Percentiles rank a stretch among this genome's conserved stretches.
phyloP scores from a whole-genome alignment of 2,797 vertebrate species.

The Enteromius afrohamiltoni region DNA sequence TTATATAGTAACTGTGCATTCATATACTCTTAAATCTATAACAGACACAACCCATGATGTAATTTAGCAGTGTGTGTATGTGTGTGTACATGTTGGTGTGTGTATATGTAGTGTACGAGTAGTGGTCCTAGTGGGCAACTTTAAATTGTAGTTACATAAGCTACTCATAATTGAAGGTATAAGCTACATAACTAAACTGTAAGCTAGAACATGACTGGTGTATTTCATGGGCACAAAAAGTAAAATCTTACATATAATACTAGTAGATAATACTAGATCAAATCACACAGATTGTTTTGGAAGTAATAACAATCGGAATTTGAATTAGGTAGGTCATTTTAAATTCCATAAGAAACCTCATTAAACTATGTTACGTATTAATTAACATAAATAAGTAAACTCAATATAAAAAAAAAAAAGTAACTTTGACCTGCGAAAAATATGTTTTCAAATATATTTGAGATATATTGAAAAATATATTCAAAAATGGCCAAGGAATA shows the following conservation, averaged over 20 bases:
- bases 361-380: background rate
- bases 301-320: background rate
- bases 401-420: background rate
- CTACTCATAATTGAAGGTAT: background rate
- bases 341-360: background rate
- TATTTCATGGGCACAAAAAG: background rate
- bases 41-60: background rate
- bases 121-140: slow-evolving; percentile 1
- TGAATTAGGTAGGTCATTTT: background rate
- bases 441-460: no score
- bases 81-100: slow-evolving; percentile 21
- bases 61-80: slow-evolving; percentile 10
- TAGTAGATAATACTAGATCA: background rate
- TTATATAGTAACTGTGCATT: slow-evolving; percentile 5
- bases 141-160: background rate
- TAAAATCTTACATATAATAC: background rate
- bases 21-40: background rate
- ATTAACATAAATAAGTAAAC: background rate
- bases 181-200: background rate
- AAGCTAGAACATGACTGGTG: background rate
- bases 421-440: background rate
- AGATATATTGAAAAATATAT: no score
- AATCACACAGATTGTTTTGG: no score
- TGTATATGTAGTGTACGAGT: no score
- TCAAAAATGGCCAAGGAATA: no score